phyloP scores from a whole-genome alignment of 1,140 invertebrate genomes.

The Brachionus sp. region DNA sequence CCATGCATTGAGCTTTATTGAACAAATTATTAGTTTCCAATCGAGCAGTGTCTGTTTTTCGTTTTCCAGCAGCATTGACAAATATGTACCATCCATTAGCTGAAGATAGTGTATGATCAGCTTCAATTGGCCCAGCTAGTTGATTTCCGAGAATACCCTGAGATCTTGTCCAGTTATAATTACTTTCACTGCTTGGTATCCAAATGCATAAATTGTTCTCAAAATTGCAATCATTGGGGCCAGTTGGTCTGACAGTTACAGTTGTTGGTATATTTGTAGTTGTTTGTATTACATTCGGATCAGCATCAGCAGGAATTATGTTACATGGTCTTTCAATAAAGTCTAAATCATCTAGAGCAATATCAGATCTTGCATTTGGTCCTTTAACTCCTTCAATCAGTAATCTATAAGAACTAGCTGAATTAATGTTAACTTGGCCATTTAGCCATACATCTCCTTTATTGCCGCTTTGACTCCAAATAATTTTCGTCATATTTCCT shows the following conservation, averaged over 20 bases:
- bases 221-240: constrained; percentile 52
- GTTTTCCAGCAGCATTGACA: neutral
- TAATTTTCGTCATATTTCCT: neutral
- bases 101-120: constrained; percentile 57
- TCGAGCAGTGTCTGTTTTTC: constrained; percentile 1
- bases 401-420: constrained; percentile 48
- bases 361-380: constrained; percentile 49
- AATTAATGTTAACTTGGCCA: constrained; percentile 44
- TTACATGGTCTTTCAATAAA: constrained; percentile 51
- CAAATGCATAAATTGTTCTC: constrained; percentile 48
- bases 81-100: constrained; percentile 56
- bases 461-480: constrained; percentile 45
- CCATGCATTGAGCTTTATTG: constrained; percentile 10
- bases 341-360: constrained; percentile 56
- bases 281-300: constrained; percentile 47
- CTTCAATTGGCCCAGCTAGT: neutral
- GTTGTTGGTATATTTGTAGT: constrained; percentile 35
- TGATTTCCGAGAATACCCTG: constrained; percentile 24
- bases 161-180: constrained; percentile 5
- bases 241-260: constrained; percentile 45
- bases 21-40: neutral
- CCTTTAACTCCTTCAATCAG: constrained; percentile 51
- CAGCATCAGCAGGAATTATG: constrained; percentile 50
- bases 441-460: constrained; percentile 46
- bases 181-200: neutral